A percentile compares a stretch with the other conserved stretches of the same genome.
Conservation (phyloP, 2,113 vertebrate genomes). For the Octodon degus region DNA sequence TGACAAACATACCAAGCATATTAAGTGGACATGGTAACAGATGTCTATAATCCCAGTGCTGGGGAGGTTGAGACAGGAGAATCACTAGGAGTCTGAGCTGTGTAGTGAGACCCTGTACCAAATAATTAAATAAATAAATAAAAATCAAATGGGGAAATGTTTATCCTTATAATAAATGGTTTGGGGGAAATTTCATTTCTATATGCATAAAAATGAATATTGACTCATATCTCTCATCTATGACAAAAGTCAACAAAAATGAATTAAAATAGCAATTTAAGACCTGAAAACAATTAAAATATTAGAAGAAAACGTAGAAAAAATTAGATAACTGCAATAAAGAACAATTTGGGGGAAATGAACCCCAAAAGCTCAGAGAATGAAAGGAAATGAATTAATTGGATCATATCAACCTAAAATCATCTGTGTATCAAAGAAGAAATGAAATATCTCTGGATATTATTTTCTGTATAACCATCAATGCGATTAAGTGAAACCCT, state of each 20-base stretch:
- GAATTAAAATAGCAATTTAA: neutral
- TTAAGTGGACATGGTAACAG: neutral
- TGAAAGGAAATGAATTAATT: neutral
- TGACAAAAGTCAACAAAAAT: neutral
- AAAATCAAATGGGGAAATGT: too few relatives aligned
- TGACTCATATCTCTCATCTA: too few relatives aligned
- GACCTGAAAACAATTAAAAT: neutral
- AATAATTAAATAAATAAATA: too few relatives aligned
- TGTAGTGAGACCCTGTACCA: too few relatives aligned
- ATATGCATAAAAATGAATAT: neutral
- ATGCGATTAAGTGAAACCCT: neutral
- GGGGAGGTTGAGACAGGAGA: too few relatives aligned
- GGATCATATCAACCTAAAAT: neutral
- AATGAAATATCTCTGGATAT: too few relatives aligned
- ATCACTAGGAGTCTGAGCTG: too few relatives aligned
- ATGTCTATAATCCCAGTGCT: too few relatives aligned
- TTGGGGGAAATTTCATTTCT: neutral
- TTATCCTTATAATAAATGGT: neutral
- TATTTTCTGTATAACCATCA: neutral
- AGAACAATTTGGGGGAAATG: neutral
- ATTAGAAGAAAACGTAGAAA: neutral
- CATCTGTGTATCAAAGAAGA: neutral
- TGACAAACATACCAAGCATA: neutral
- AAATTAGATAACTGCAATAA: neutral
- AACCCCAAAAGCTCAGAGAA: neutral